These are phyloP conservation scores for Alligator sinensis DNA, from an alignment of 2,113 vertebrate genomes.

Conservation along the genomic window DNA sequence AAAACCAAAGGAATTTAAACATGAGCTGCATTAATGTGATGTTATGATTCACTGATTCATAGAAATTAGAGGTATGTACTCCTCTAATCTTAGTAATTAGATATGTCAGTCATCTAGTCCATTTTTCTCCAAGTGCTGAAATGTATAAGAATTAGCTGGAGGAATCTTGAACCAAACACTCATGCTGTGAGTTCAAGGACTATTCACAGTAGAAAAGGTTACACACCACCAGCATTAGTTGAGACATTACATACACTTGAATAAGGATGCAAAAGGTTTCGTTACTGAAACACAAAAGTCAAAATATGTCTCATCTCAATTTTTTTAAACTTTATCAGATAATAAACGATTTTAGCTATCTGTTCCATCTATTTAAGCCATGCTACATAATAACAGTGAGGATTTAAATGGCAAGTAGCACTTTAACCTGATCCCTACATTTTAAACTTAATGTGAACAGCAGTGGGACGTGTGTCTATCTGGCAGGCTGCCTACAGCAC, in stretches of 20 bases:
- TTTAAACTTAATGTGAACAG: not conserved
- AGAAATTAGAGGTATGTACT: not conserved
- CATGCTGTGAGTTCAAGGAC: not conserved
- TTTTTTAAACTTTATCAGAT: not conserved
- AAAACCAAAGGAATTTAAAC: not conserved
- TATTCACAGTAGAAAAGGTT: not conserved
- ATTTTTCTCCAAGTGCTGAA: not conserved
- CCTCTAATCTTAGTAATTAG: not conserved
- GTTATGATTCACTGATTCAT: not conserved
- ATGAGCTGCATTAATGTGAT: not conserved
- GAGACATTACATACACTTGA: not conserved
- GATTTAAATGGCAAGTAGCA: not conserved
- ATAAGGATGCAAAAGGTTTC: accelerated
- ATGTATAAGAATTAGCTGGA: not conserved
- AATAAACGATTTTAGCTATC: too few relatives aligned
- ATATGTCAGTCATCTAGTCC: not conserved
- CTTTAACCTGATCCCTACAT: not conserved
- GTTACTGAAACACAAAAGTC: not conserved
- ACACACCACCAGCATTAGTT: not conserved
- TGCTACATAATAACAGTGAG: not conserved
- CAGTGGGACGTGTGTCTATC: not conserved
- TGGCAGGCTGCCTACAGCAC: not conserved
- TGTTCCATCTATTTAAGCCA: not conserved
- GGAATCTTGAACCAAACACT: not conserved
- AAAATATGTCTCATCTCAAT: not conserved